Conservation (phyloP, 1,140 invertebrate genomes). For the Goniozus legneri region DNA sequence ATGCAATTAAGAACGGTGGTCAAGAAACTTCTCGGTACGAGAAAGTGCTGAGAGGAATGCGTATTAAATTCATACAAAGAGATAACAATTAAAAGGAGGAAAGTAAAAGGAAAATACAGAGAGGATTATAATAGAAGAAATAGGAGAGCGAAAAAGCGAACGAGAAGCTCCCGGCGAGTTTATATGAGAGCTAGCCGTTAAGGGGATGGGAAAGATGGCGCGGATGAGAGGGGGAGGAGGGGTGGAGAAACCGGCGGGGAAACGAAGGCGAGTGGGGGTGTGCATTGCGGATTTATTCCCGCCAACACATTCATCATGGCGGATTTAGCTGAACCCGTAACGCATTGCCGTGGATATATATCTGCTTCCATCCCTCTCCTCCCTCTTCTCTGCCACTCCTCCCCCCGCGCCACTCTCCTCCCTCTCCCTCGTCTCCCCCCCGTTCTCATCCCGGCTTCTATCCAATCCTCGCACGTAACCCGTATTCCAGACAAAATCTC, state of each 20-base stretch:
- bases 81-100: not conserved
- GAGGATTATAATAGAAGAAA: constrained; percentile 4
- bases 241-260: not conserved
- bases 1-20: too few relatives aligned
- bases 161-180: too few relatives aligned
- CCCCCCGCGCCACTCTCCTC: constrained; percentile 15
- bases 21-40: too few relatives aligned
- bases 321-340: constrained; percentile 58
- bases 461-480: constrained; percentile 27
- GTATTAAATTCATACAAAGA: too few relatives aligned
- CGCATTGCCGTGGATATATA: constrained; percentile 56
- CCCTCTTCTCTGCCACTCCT: constrained; percentile 12
- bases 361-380: constrained; percentile 40
- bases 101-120: not conserved
- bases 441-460: constrained; percentile 19
- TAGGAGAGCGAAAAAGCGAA: constrained; percentile 3
- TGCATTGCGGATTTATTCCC: constrained; percentile 58
- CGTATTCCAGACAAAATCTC: constrained; percentile 32
- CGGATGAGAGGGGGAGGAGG: constrained; percentile 9
- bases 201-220: constrained; percentile 26
- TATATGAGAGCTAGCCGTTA: too few relatives aligned
- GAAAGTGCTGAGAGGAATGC: too few relatives aligned
- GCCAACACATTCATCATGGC: constrained; percentile 58
- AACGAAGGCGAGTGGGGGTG: constrained; percentile 39
- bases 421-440: constrained; percentile 15